A percentile compares a stretch with the other conserved stretches of the same genome.
Conservation (phyloP, 1,140 invertebrate genomes). For the Calliopsis andreniformis region DNA sequence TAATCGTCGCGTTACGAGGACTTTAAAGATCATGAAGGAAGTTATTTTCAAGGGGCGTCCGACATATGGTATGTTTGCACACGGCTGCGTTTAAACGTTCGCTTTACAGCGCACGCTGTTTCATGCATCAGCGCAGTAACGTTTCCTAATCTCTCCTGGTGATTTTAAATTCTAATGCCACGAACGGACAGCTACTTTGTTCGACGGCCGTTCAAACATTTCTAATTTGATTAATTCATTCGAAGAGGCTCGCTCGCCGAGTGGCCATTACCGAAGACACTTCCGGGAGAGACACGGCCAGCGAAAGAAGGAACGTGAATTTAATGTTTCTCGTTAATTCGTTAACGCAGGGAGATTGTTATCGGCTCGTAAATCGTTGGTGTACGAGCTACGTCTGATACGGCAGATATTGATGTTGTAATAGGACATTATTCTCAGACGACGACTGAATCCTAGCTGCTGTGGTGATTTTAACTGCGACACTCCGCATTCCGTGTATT, state of each 20-base stretch:
- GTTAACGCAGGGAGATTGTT: constrained; percentile 25
- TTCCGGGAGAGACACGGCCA: neutral
- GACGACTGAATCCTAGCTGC: neutral
- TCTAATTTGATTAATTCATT: neutral
- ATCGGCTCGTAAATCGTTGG: constrained; percentile 31
- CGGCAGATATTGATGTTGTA: constrained; percentile 8
- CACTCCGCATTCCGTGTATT: neutral
- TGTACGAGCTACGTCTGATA: constrained; percentile 11
- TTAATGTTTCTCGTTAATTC: constrained; percentile 32
- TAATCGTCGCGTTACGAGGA: neutral
- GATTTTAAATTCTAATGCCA: neutral
- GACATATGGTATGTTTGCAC: neutral
- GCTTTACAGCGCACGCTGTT: neutral
- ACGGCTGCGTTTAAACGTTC: neutral
- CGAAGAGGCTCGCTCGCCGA: neutral
- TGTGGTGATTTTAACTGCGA: neutral
- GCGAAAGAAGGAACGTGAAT: neutral
- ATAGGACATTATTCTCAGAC: neutral
- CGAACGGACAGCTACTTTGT: neutral
- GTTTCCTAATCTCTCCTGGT: neutral
- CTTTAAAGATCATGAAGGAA: neutral
- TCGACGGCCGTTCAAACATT: neutral
- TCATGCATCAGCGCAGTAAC: neutral
- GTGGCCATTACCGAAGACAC: neutral
- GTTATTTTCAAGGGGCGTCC: neutral